Evolutionary conservation across 2,113 vertebrate species (phyloP).

Genomic region (Stictonetta naevosa): DNA sequence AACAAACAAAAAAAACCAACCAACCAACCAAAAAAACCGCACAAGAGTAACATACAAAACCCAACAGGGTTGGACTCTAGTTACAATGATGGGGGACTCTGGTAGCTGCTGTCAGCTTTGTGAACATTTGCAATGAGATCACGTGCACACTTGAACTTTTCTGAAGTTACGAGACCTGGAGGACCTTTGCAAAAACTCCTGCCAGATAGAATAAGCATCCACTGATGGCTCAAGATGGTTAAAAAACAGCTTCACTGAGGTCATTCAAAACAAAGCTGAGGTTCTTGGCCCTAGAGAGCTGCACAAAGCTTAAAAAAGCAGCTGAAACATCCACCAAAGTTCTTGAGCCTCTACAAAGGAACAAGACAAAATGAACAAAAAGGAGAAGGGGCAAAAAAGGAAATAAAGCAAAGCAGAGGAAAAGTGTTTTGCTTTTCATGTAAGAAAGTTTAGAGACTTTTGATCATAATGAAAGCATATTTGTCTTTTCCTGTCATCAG

Average conservation of each 20-base stretch:
- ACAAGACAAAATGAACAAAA: neutral
- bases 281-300: accelerated
- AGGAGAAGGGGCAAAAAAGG: neutral
- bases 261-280: neutral
- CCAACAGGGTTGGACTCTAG: neutral
- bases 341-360: neutral
- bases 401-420: neutral
- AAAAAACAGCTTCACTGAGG: neutral
- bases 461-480: accelerated
- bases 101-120: neutral
- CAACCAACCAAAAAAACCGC: too few species aligned
- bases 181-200: neutral
- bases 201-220: neutral
- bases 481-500: neutral
- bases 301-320: neutral
- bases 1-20: too few species aligned
- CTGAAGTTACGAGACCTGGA: neutral
- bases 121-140: neutral
- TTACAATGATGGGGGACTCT: neutral
- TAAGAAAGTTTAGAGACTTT: neutral
- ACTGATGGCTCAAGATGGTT: neutral
- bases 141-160: neutral
- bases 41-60: neutral
- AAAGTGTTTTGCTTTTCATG: neutral
- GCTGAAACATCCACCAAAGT: neutral